phyloP scores from a whole-genome alignment of 2,797 vertebrate species.

The Acanthiza pusilla region DNA sequence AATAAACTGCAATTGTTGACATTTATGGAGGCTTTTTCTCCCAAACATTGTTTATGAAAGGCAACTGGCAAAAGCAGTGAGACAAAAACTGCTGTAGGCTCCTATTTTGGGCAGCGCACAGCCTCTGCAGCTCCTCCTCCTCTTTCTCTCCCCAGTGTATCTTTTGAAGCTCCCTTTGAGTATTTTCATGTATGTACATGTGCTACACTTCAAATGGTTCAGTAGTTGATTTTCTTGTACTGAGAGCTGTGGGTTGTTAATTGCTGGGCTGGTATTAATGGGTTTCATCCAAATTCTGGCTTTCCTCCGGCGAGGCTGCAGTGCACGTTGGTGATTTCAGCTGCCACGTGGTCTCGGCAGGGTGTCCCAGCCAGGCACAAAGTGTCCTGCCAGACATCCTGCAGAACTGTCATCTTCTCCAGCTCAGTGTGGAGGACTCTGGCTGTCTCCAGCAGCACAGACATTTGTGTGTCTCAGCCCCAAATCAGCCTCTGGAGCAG shows the following conservation, averaged over 20 bases:
- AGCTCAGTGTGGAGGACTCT: not conserved
- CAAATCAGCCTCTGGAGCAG: not conserved
- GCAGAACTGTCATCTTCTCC: accelerated
- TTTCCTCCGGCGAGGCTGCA: not conserved
- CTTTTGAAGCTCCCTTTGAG: constrained; percentile 53
- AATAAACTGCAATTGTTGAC: constrained; percentile 43
- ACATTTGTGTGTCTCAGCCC: not conserved
- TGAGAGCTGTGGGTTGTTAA: constrained; percentile 29
- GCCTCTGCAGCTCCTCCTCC: constrained; percentile 17
- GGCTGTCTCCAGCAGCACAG: not conserved
- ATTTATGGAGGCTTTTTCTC: constrained; percentile 36
- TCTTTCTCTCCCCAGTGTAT: not conserved
- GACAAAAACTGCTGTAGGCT: constrained; percentile 60
- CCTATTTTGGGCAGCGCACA: constrained; percentile 25
- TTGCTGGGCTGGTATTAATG: constrained; percentile 36
- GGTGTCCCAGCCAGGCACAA: not conserved
- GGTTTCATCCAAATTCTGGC: constrained; percentile 1
- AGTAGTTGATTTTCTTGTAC: constrained; percentile 41
- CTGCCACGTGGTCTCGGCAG: accelerated
- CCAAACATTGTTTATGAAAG: constrained; percentile 44
- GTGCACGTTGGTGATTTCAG: accelerated
- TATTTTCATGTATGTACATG: constrained; percentile 62
- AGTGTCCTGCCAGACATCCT: not conserved
- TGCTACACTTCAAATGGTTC: constrained; percentile 2
- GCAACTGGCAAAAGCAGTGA: constrained; percentile 29